Evolutionary conservation across 2,113 vertebrate species (phyloP).

Genomic region (Illadopsis cleaveri): DNA sequence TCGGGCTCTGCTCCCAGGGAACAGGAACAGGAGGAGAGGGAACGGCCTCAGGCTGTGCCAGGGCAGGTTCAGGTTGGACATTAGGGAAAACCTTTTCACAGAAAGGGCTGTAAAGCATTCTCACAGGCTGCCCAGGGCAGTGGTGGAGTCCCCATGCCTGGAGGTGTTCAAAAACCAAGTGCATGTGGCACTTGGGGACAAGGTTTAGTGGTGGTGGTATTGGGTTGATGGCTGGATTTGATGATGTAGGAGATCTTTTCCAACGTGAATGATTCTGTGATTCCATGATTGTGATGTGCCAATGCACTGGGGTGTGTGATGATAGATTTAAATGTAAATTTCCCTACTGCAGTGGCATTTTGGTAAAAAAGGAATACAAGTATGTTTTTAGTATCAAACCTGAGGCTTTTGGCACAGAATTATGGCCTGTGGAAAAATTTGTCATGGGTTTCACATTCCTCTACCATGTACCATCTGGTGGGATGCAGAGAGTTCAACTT

Average conservation of each 20-base stretch:
- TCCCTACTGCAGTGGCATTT: background rate
- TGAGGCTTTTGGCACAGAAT: background rate
- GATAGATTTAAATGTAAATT: background rate
- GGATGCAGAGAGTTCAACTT: background rate
- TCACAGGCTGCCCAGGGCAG: background rate
- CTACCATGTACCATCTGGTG: background rate
- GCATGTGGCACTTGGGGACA: background rate
- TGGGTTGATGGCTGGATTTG: background rate
- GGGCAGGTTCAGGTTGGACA: background rate
- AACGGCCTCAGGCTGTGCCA: accelerated
- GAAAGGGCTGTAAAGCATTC: background rate
- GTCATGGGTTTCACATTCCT: background rate
- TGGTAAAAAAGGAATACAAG: background rate
- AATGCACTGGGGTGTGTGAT: background rate
- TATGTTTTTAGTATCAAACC: background rate
- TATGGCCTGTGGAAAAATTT: background rate
- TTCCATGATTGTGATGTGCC: background rate
- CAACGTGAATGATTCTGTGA: background rate
- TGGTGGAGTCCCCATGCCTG: background rate
- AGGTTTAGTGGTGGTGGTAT: background rate
- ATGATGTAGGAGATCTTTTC: background rate
- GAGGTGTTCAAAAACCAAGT: background rate
- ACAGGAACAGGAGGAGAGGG: accelerated
- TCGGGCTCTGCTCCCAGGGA: accelerated
- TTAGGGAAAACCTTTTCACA: background rate